Evolutionary conservation across 2,113 vertebrate species (phyloP), one percentile per base, ranked within the genome.

Genomic region (Physeter macrocephalus): DNA sequence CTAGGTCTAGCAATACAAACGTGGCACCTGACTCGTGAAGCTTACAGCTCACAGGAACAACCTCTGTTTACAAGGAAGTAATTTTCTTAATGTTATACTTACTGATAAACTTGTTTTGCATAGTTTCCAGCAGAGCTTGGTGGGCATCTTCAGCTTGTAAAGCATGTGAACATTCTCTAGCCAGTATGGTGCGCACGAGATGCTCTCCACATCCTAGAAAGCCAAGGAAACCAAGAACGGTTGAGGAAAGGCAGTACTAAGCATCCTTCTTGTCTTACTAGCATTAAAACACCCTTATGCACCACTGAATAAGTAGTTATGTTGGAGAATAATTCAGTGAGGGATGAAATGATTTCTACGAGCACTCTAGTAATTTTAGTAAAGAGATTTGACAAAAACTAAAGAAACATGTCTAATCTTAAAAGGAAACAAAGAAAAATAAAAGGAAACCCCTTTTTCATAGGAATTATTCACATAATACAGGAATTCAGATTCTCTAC

Each of bases 81-180:
- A 88, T 90, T 54, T 97, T 90, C 74, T 69, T 72, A 34, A 81
- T 46, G 2, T 77, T 62, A 67, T 93, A 99, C 99, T 99, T 98
- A 99, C 99, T 99, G 98, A 99, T 99, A 98, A 99, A 99, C 98
- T 99, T 99, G 98, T 99, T 99, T 99, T 99, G 99, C 99, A 99
- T 99, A 99, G 99, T 99, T 98, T 99, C 99, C 98, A 99, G 98
- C 97, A 99, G 98, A 75, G 99, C 99, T 97, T 99, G 99, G 98
- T 99, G 99, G 97, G 99, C 99, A 98, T 99, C 99, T 98, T 99
- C 99, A 31, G 99, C 98, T 98, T 99, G 99, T 98, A 99, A 99
- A 98, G 99, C 99, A 93, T 99, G 98, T 4, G 99, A 99, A 98
- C 99, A 99, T 98, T 99, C 99, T 98, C 99, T 99, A 97, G 99